Percentiles rank a stretch among this genome's conserved stretches.
phyloP scores from a whole-genome alignment of 92 coral and sea anemone genomes.

The Epizoanthus rinbou region DNA sequence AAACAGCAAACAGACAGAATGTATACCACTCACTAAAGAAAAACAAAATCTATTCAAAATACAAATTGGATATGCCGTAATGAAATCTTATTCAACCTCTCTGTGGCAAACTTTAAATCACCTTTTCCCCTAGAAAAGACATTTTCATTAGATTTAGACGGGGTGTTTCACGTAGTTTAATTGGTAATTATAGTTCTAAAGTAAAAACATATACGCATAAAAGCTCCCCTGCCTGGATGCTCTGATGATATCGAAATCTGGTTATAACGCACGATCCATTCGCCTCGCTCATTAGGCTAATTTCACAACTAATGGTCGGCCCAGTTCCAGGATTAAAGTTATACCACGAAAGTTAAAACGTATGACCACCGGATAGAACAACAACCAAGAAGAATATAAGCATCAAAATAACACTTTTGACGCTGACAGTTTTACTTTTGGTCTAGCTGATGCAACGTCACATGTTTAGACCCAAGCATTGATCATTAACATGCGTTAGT shows the following conservation, averaged over 20 bases:
- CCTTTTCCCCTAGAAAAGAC: conserved; percentile 29
- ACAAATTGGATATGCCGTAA: conserved; percentile 35
- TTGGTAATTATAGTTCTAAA: conserved; percentile 44
- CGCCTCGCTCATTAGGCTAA: conserved; percentile 39
- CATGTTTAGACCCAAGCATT: background rate
- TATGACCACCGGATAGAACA: conserved; percentile 2
- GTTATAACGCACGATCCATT: conserved; percentile 31
- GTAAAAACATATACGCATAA: conserved; percentile 29
- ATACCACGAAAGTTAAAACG: conserved; percentile 23
- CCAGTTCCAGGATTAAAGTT: conserved; percentile 29
- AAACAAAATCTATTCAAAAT: conserved; percentile 27
- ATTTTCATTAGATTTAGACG: conserved; percentile 28
- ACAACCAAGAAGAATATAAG: background rate
- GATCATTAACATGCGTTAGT: background rate
- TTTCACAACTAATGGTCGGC: conserved; percentile 27
- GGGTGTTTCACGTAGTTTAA: conserved; percentile 41
- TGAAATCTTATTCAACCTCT: conserved; percentile 26
- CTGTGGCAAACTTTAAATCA: conserved; percentile 34
- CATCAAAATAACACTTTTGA: conserved; percentile 17
- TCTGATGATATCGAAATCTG: conserved; percentile 16
- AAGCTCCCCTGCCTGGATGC: background rate
- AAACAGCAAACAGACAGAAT: background rate
- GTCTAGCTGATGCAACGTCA: conserved; percentile 10
- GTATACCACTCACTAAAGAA: conserved; percentile 9
- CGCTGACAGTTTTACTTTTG: background rate